Evolutionary conservation across 2,888 invertebrate genomes (phyloP), one percentile per base, ranked within the genome.

Genomic region (Xylocampa areola): DNA sequence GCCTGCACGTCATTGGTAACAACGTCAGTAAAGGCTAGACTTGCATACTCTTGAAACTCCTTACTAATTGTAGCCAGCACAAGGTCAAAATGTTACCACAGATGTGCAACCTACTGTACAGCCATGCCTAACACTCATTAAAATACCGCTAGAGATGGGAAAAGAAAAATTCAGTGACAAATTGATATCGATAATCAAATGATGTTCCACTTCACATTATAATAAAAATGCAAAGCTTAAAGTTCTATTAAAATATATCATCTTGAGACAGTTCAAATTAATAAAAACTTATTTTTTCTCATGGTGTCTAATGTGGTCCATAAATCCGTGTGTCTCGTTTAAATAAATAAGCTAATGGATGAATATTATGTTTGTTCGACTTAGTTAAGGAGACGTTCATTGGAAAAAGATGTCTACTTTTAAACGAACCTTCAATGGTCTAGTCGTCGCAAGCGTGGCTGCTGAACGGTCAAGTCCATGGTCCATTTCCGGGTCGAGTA

Each of bases 331-430:
- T 49, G 61, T 62, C 63, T 53, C 49, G 51, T 64, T 16, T 73
- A 51, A 58, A 74, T 74, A 69, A 64, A 73, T 76, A 69, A 62
- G 52, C 48, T 69, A 61, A 69, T 69, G 19, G 67, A 62, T 54
- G 44, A 62, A 53, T 33, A 37, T 59, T 35, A 62, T 73, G 51
- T 63, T 63, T 61, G 33, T 16, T 55, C 41, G 30, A 16, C 33
- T 54, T 30, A 4, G 29, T 65, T 58, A 73, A 68, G 61, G 59
- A 40, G 50, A 61, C 13, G 63, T 33, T 49, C 2, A 7, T 7
- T 32, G 5, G 21, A n/a, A 36, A 29, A 8, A 25, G 7, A 25
- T 25, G 6, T 23, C 6, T 23, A 7, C 10, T 8, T 25, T 25
- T 25, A 8, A 25, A n/a, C n/a, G n/a, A n/a, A n/a, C n/a, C n/a